Evolutionary conservation across 2,797 vertebrate species (phyloP).

Genomic region (Trichosurus vulpecula): DNA sequence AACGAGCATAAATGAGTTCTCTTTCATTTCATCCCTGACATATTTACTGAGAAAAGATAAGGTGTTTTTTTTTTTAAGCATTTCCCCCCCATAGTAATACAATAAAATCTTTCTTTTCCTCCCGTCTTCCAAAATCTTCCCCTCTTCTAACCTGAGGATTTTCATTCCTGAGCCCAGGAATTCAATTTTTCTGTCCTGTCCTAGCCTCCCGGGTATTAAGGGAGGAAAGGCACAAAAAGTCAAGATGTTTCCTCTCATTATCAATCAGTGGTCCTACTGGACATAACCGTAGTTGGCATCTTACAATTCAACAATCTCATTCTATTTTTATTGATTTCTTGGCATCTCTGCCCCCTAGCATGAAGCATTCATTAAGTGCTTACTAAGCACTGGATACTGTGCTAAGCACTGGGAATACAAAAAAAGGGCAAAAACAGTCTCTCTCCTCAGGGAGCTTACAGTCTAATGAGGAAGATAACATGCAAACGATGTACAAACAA

Average conservation of each 20-base stretch:
- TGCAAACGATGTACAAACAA: no score
- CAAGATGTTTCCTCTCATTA: not conserved
- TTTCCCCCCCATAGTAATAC: not conserved
- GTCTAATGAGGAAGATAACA: no score
- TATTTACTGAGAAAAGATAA: not conserved
- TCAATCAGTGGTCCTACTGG: not conserved
- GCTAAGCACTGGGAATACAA: no score
- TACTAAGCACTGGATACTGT: no score
- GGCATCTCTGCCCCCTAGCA: not conserved
- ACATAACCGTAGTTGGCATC: not conserved
- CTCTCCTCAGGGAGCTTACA: no score
- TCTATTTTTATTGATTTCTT: not conserved
- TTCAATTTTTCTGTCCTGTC: no score
- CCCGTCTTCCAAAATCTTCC: not conserved
- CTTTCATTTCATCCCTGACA: not conserved
- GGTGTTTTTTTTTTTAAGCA: not conserved
- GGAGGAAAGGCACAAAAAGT: not conserved
- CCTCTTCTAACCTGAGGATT: no score
- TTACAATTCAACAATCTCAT: not conserved
- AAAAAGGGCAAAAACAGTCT: no score
- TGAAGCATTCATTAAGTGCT: no score
- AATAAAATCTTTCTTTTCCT: not conserved
- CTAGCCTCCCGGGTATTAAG: not conserved
- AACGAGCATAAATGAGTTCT: constrained; percentile 14
- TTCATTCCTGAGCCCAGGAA: no score